Conservation (phyloP, 92 coral and sea anemone genomes). For the Diadumene lineata region DNA sequence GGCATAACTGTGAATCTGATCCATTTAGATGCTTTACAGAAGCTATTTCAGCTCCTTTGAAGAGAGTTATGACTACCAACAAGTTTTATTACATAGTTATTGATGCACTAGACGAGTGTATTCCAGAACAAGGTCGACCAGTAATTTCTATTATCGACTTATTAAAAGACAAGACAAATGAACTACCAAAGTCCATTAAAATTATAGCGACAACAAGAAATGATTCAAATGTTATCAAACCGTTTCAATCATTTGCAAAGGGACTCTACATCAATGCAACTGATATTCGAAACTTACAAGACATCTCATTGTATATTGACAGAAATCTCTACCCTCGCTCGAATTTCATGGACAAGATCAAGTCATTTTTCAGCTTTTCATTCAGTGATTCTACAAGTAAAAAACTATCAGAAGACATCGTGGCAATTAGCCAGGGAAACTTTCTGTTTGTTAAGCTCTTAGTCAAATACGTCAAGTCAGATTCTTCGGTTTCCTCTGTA, state of each 20-base stretch:
- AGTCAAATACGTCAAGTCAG: conserved; percentile 35
- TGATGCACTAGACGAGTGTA: conserved; percentile 83
- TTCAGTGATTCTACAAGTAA: neutral
- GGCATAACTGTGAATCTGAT: conserved; percentile 45
- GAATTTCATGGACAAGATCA: conserved; percentile 13
- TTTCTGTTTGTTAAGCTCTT: conserved; percentile 65
- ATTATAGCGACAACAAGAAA: conserved; percentile 63
- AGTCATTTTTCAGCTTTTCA: conserved; percentile 6
- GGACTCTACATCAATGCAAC: conserved; percentile 43
- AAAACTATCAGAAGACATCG: conserved; percentile 12
- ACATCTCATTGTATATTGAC: conserved; percentile 40
- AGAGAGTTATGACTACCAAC: conserved; percentile 7
- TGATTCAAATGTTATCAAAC: conserved; percentile 28
- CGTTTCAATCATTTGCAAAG: conserved; percentile 26
- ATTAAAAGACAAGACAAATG: conserved; percentile 40
- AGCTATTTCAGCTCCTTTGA: conserved; percentile 46
- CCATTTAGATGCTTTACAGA: conserved; percentile 61
- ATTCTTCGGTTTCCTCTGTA: conserved; percentile 10
- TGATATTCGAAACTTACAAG: conserved; percentile 55
- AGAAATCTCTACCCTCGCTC: conserved; percentile 21
- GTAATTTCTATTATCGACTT: conserved; percentile 44
- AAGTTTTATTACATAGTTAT: conserved; percentile 44
- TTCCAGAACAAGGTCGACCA: conserved; percentile 24
- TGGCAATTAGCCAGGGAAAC: conserved; percentile 57
- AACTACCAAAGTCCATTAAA: conserved; percentile 59